Percentiles rank a stretch among this genome's conserved stretches.
Conservation (phyloP, 2,113 vertebrate species). For the Heterocephalus glaber region DNA sequence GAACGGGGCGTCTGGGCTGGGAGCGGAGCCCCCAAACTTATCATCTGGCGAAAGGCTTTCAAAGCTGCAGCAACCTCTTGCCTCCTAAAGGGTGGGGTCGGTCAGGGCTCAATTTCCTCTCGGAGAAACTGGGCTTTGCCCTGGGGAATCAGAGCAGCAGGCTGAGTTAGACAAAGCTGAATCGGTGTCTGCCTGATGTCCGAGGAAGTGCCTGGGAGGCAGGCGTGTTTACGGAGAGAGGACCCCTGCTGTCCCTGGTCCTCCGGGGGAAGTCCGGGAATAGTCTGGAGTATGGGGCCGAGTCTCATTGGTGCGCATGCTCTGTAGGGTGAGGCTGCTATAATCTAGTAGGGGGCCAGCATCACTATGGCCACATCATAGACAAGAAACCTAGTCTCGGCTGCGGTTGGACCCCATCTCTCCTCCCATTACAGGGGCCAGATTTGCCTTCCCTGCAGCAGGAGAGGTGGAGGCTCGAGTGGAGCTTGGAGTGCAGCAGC, state of each 20-base stretch:
- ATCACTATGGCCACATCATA: no score
- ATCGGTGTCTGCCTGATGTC: neutral
- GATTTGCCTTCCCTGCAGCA: accelerated
- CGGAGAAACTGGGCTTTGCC: neutral
- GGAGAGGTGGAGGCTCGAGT: neutral
- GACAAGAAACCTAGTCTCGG: neutral
- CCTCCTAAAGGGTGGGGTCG: neutral
- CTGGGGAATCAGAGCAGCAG: neutral
- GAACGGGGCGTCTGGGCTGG: neutral
- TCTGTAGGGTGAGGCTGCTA: no score
- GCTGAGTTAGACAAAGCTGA: neutral
- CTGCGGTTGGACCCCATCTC: neutral
- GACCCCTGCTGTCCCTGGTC: neutral
- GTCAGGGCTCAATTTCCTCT: neutral
- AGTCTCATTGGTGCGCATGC: accelerated
- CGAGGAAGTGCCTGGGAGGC: no score
- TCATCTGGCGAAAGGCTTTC: neutral
- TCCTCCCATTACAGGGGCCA: neutral
- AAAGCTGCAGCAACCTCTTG: neutral
- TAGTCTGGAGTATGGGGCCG: no score
- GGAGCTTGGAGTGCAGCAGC: neutral
- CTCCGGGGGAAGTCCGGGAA: neutral
- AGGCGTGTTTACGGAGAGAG: neutral
- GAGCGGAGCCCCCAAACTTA: accelerated
- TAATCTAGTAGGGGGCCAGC: accelerated